phyloP scores from a whole-genome alignment of 2,113 vertebrate genomes.

The Oncorhynchus kisutch region DNA sequence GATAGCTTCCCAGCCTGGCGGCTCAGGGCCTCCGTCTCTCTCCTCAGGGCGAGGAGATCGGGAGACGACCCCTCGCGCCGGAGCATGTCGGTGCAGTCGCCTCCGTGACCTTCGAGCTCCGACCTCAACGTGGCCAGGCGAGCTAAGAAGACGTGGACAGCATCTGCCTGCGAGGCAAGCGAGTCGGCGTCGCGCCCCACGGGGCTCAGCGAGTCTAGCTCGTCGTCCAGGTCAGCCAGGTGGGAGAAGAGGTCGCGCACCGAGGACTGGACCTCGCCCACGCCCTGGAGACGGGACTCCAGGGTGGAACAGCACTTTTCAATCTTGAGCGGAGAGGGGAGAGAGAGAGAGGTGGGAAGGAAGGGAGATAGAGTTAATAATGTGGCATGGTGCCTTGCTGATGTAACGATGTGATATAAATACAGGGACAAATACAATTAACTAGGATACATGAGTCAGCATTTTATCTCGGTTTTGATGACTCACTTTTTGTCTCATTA shows the following conservation, averaged over 20 bases:
- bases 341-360: too few species aligned
- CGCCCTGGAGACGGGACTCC: constrained; percentile 90
- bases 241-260: constrained; percentile 95
- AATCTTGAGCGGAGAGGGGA: constrained; percentile 47
- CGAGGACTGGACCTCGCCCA: constrained; percentile 85
- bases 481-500: neutral
- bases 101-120: constrained; percentile 82
- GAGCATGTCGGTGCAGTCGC: constrained; percentile 86
- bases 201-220: constrained; percentile 89
- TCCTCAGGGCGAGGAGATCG: constrained; percentile 86
- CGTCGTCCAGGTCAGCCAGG: constrained; percentile 90
- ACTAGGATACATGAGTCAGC: too few species aligned
- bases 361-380: too few species aligned
- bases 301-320: constrained; percentile 81
- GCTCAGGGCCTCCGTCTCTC: constrained; percentile 89
- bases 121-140: constrained; percentile 77
- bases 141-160: constrained; percentile 79
- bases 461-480: constrained; percentile 12
- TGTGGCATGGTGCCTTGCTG: neutral
- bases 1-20: constrained; percentile 91
- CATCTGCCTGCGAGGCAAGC: constrained; percentile 91
- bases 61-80: constrained; percentile 88
- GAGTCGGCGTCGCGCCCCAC: constrained; percentile 88
- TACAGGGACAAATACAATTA: neutral
- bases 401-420: neutral